Evolutionary conservation across 2,113 vertebrate genomes (phyloP), one percentile per base, ranked within the genome.

Genomic region (Melospiza georgiana): DNA sequence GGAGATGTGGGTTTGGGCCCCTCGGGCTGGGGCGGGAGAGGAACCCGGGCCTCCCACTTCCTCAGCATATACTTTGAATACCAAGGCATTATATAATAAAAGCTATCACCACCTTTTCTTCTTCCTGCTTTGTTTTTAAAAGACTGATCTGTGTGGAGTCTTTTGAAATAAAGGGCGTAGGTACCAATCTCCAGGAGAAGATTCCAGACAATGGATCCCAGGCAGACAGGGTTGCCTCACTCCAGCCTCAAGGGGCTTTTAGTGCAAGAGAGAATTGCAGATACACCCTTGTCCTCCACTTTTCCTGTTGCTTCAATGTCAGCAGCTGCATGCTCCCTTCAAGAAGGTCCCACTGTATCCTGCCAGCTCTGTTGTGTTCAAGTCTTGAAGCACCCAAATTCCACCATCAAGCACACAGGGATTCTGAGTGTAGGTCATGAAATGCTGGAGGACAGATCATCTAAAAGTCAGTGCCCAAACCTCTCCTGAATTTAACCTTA

Each of bases 111-210:
- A 95, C 96, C 96, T 97, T 96, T 96, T 97, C 94, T 97, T 96
- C 94, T 96, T 95, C 95, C 96, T 95, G 95, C 96, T 97, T 96
- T 97, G 96, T 96, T 96, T 97, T 93, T 58, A 76, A 79, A 94
- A 91, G 93, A 57, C 89, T 57, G 89, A 95, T 95, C 93, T 95
- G 61, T 75, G 84, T 79, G 80, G 87, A 95, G 91, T 73, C 95
- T 97, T 96, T 96, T 97, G 95, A 97, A 97, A 97, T 91, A 95
- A 94, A 97, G 94, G 94, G 95, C 91, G 93, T 96, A 97, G 96
- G 95, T 97, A 95, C 94, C 95, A 84, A 95, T 95, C 95, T 95
- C 67, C 89, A 95, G 58, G 84, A 97, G 95, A 94, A 95, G 89
- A 94, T 93, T 95, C 91, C 91, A 97, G 96, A 95, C 95, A 96